These are phyloP conservation scores for Girardia tigrina DNA, from an alignment of 2,888 invertebrate genomes.

Conservation along the genomic window DNA sequence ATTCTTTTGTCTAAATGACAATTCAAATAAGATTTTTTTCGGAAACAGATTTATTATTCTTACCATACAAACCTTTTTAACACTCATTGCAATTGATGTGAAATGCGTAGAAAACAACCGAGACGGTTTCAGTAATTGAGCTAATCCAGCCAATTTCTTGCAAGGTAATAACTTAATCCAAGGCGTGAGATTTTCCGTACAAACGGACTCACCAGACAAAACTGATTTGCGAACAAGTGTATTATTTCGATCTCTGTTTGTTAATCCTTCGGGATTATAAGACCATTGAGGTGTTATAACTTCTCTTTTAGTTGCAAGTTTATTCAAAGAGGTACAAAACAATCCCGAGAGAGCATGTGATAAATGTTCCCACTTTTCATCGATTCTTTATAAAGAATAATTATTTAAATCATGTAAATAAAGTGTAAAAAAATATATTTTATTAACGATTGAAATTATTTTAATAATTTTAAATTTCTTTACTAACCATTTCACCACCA, in stretches of 20 bases:
- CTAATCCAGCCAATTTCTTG: constrained; percentile 65
- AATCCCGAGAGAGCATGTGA: constrained; percentile 80
- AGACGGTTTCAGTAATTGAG: constrained; percentile 72
- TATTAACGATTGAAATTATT: too few relatives aligned
- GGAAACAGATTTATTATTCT: constrained; percentile 37
- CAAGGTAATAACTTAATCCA: constrained; percentile 94
- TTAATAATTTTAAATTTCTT: too few relatives aligned
- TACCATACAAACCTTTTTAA: constrained; percentile 63
- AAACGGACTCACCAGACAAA: constrained; percentile 85
- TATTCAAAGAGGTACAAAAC: constrained; percentile 86
- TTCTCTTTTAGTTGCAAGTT: constrained; percentile 70
- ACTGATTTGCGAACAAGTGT: constrained; percentile 60
- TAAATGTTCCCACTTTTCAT: constrained; percentile 68
- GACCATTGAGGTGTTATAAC: constrained; percentile 65
- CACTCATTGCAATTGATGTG: constrained; percentile 73
- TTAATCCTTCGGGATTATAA: constrained; percentile 61
- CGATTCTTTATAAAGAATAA: too few relatives aligned
- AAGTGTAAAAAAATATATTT: too few relatives aligned
- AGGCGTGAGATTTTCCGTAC: constrained; percentile 94
- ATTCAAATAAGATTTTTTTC: constrained; percentile 56
- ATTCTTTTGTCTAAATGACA: constrained; percentile 55
- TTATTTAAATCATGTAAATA: too few relatives aligned
- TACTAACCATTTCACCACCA: too few relatives aligned
- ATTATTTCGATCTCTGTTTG: not conserved
- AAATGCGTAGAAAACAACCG: constrained; percentile 80